Percentiles rank a stretch among this genome's conserved stretches.
These are phyloP conservation scores for Hemibagrus guttatus DNA, from an alignment of 2,797 vertebrate genomes.

Conservation along the genomic window DNA sequence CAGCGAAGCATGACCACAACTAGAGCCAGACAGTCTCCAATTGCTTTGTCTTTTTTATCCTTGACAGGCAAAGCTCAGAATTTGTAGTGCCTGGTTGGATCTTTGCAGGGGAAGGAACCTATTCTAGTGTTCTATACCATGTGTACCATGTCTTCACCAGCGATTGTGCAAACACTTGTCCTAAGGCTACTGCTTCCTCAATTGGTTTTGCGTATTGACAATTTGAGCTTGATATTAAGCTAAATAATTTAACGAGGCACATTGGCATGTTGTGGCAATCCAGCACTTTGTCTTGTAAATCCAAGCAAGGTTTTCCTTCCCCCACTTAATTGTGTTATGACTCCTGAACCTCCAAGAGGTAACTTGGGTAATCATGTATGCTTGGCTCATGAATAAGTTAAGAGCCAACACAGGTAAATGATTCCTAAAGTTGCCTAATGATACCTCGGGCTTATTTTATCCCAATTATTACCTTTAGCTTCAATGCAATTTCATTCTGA, in stretches of 20 bases:
- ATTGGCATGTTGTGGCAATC: neutral
- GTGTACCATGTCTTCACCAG: neutral
- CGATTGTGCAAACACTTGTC: neutral
- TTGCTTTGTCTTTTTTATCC: neutral
- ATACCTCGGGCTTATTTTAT: constrained; percentile 62
- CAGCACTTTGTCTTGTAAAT: neutral
- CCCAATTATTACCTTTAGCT: constrained; percentile 46
- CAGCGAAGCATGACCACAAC: neutral
- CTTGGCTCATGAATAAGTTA: constrained; percentile 62
- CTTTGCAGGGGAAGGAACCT: neutral
- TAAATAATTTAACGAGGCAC: neutral
- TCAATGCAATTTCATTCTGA: constrained; percentile 2
- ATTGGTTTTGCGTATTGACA: neutral
- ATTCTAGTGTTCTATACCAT: no score
- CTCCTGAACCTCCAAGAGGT: constrained; percentile 52
- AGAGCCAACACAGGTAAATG: constrained; percentile 52
- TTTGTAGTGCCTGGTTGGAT: neutral
- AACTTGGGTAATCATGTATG: constrained; percentile 44
- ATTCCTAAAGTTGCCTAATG: constrained; percentile 39
- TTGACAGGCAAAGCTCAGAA: neutral
- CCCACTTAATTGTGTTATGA: constrained; percentile 55
- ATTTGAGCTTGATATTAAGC: neutral
- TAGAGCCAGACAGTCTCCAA: neutral
- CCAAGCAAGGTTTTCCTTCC: neutral
- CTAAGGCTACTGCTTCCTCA: neutral